Evolutionary conservation across 2,797 vertebrate genomes (phyloP).

Genomic region (Alcedo atthis): DNA sequence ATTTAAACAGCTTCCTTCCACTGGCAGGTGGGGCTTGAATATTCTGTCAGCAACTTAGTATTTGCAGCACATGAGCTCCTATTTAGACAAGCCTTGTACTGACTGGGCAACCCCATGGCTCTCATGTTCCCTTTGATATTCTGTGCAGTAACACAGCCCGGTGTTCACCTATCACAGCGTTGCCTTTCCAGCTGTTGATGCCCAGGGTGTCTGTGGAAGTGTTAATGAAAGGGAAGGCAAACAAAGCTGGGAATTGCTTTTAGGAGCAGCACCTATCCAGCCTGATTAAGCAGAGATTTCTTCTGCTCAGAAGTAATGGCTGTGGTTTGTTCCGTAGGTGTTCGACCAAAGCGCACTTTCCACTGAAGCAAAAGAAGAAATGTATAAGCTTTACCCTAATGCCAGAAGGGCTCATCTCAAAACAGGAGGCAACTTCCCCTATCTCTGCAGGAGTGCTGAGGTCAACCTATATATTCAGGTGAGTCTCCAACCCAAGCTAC

Average conservation of each 20-base stretch:
- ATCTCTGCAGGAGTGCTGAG: slow-evolving; percentile 95
- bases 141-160: neutral
- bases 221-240: neutral
- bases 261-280: neutral
- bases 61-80: neutral
- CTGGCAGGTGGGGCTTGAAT: neutral
- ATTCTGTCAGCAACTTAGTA: neutral
- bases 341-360: slow-evolving; percentile 98
- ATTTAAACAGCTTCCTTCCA: neutral
- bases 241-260: neutral
- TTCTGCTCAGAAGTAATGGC: neutral
- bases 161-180: fast-evolving
- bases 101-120: neutral
- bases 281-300: neutral
- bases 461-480: slow-evolving; percentile 97
- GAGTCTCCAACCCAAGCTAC: neutral
- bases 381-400: slow-evolving; percentile 97
- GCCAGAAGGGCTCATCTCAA: slow-evolving; percentile 96
- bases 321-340: slow-evolving; percentile 78
- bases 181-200: neutral
- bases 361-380: slow-evolving; percentile 96
- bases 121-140: neutral
- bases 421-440: slow-evolving; percentile 97
- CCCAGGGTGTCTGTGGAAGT: neutral
- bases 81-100: neutral